Evolutionary conservation across 2,113 vertebrate species (phyloP).

Genomic region (Mugil cephalus): DNA sequence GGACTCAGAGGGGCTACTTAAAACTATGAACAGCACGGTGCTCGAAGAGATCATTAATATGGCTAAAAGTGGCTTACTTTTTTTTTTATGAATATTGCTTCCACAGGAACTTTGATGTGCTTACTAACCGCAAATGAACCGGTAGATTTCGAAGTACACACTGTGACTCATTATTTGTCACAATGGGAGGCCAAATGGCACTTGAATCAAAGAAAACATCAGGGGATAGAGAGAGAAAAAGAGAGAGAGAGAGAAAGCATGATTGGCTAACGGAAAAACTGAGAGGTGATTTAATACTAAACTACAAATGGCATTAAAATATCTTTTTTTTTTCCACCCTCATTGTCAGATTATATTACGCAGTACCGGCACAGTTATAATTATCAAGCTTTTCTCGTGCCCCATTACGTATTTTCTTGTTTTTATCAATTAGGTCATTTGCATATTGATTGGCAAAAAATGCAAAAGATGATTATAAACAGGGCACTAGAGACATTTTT

Average conservation of each 20-base stretch:
- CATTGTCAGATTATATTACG: background rate
- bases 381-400: background rate
- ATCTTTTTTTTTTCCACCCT: background rate
- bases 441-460: background rate
- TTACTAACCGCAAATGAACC: conserved; percentile 51
- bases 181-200: conserved; percentile 51
- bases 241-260: background rate
- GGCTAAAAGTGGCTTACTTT: conserved; percentile 23
- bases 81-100: conserved; percentile 38
- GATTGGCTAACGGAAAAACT: conserved; percentile 23
- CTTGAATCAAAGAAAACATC: conserved; percentile 49
- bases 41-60: conserved; percentile 45
- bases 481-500: no score
- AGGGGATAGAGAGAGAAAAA: conserved; percentile 1
- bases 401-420: background rate
- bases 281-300: conserved; percentile 1
- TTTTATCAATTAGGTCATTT: background rate
- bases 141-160: conserved; percentile 16
- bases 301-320: background rate
- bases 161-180: conserved; percentile 47
- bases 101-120: conserved; percentile 44
- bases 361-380: background rate
- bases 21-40: conserved; percentile 25
- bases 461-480: background rate
- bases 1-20: conserved; percentile 31